Evolutionary conservation across 2,888 invertebrate species (phyloP), one percentile per base, ranked within the genome.

Genomic region (Oscheius sp.): DNA sequence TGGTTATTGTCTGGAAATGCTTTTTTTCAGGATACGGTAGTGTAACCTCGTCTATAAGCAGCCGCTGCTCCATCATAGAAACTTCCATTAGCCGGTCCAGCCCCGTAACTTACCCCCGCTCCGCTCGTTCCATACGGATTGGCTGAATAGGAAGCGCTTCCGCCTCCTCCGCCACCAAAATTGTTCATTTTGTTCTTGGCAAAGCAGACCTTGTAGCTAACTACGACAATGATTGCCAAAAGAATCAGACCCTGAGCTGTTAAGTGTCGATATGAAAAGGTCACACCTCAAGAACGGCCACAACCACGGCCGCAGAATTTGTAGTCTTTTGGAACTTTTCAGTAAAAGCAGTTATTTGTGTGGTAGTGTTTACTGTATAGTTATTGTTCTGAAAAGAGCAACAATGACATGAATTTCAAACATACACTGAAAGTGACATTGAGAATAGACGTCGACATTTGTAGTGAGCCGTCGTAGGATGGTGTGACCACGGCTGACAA

Each of bases 281-380:
- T 7, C 13, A 10, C 66, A 74, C 77, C 70, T 77, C 77, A 29
- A 77, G 33, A 10, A 77, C 77, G 10, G 77, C 77, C 0, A 77
- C 57, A 4, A 75, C 77, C 5, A 77, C 73, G 0, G 77, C 77
- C 11, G 57, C 57, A 11, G 77, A 72, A 62, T 77, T 70, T 13
- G 42, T 68, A 32, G 66, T 50, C 42, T 55, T 63, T 7, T 42
- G 3, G 42, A 7, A 42, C 42, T 3, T 4, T 42, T 42, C 42
- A 42, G 7, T 42, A 7, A 42, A 42, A 7, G 42, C 3, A 3
- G 42, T 42, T 42, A 7, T 0, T 42, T 7, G 3, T 42, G 7
- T 0, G 7, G 0, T 42, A 7, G 42, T 42, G 7, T 42, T 42
- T 42, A 42, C 42, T 42, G 7, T 0, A 42, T 5, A 3, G 42